These are phyloP conservation scores for Drosophila orena DNA, from an alignment of 1,140 invertebrate genomes.

Conservation along the genomic window DNA sequence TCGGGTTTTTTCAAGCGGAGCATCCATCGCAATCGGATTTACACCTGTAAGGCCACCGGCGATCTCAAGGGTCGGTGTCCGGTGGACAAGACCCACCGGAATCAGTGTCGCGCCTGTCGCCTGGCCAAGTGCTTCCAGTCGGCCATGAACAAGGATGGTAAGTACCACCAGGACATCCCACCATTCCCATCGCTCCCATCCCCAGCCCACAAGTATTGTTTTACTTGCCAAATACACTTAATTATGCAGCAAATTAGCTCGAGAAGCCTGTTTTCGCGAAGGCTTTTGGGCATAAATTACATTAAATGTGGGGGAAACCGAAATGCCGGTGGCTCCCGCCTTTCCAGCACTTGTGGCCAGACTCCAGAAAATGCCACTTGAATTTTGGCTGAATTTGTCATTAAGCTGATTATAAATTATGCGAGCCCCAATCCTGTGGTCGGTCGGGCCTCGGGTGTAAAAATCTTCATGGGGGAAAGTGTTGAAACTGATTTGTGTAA, in stretches of 20 bases:
- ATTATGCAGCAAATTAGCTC: constrained; percentile 81
- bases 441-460: constrained; percentile 10
- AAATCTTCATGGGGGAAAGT: constrained; percentile 21
- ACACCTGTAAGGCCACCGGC: constrained; percentile 98
- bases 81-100: constrained; percentile 98
- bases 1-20: constrained; percentile 99
- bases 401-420: constrained; percentile 84
- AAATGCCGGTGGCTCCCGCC: constrained; percentile 65
- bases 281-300: constrained; percentile 72
- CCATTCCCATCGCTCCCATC: background rate
- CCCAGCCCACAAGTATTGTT: constrained; percentile 66
- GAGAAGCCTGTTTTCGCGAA: constrained; percentile 26
- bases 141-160: constrained; percentile 99
- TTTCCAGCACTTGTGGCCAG: constrained; percentile 12
- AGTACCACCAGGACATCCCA: constrained; percentile 85
- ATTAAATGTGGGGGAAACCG: constrained; percentile 66
- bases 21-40: constrained; percentile 97
- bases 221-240: constrained; percentile 70
- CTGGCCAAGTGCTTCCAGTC: constrained; percentile 98
- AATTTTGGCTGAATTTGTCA: constrained; percentile 70
- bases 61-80: constrained; percentile 96
- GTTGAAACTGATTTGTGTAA: constrained; percentile 19
- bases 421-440: constrained; percentile 29
- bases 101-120: constrained; percentile 98
- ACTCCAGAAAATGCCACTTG: constrained; percentile 37